Percentiles rank a stretch among this genome's conserved stretches.
phyloP scores from a whole-genome alignment of 1,140 invertebrate species.

The Babylonia areolata region DNA sequence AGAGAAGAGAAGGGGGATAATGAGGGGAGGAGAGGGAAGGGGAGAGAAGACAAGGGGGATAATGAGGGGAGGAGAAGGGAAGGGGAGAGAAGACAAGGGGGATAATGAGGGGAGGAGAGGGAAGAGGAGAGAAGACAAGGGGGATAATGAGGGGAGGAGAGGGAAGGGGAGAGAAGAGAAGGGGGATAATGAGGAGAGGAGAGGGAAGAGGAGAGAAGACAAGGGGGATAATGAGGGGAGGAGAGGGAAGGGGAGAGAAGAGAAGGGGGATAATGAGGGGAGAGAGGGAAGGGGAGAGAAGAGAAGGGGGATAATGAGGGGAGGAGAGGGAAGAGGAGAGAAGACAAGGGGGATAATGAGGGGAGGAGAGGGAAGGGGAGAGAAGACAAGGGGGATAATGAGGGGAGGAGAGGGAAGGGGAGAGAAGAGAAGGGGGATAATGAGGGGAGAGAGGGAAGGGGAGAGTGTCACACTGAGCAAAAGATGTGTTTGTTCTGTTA shows the following conservation, averaged over 20 bases:
- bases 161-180: neutral
- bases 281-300: neutral
- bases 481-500: no score
- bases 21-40: no score
- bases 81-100: no score
- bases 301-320: neutral
- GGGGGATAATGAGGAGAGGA: neutral
- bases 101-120: neutral
- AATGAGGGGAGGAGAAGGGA: no score
- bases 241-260: neutral
- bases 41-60: no score
- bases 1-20: no score
- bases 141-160: neutral
- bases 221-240: neutral
- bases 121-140: neutral
- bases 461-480: no score
- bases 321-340: neutral
- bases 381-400: neutral
- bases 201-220: neutral
- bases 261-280: neutral
- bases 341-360: neutral
- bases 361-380: neutral
- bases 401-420: no score
- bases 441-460: no score
- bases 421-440: no score